Percentiles rank a stretch among this genome's conserved stretches.
phyloP scores from a whole-genome alignment of 2,113 vertebrate genomes.

The Prochilodus magdalenae region DNA sequence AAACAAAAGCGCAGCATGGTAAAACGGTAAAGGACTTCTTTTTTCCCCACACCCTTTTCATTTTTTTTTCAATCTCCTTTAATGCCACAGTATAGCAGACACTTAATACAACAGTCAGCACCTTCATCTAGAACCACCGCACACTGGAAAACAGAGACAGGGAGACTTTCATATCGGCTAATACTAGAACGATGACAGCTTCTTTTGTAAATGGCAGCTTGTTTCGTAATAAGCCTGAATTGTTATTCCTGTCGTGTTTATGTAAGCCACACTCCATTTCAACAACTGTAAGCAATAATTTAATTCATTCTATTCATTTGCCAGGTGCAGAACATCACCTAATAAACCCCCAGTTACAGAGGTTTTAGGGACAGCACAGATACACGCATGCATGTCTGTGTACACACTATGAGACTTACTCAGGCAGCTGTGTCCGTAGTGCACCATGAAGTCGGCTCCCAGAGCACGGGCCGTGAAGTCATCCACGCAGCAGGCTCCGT shows the following conservation, averaged over 20 bases:
- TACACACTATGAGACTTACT: constrained; percentile 74
- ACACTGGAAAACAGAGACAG: not conserved
- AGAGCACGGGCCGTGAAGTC: constrained; percentile 94
- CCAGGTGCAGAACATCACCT: not conserved
- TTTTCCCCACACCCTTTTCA: not conserved
- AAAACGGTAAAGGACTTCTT: not conserved
- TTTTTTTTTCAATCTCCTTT: not conserved
- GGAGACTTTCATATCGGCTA: not conserved
- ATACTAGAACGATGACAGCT: not conserved
- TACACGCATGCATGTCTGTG: constrained; percentile 5
- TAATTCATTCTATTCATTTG: not conserved
- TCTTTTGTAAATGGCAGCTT: not conserved
- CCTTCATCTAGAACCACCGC: not conserved
- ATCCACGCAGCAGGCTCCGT: constrained; percentile 96
- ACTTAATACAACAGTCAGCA: not conserved
- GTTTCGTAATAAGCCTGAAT: not conserved
- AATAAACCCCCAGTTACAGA: not conserved
- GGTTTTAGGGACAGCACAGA: not conserved
- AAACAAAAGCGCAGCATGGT: not conserved
- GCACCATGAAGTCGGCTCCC: constrained; percentile 96
- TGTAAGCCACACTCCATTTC: not conserved
- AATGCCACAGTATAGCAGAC: not conserved
- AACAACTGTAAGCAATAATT: not conserved
- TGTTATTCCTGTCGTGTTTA: not conserved
- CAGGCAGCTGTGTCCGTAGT: constrained; percentile 98